Base-by-base conservation (phyloP, 2,113 vertebrate species). In the Dasypus novemcinctus region DNA sequence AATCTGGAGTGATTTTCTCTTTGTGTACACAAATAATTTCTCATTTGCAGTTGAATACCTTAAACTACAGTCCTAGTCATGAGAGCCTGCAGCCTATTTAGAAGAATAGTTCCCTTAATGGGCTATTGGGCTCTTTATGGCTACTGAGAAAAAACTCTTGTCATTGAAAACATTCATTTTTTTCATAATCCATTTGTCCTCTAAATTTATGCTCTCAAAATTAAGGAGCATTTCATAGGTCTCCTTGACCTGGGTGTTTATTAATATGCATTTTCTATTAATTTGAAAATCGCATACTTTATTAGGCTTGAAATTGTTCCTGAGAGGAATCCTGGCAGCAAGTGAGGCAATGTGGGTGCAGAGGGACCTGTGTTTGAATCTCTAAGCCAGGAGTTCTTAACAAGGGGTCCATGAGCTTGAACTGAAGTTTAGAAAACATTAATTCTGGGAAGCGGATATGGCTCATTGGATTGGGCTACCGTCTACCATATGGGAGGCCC, bases 1-100 rank as follows among this genome's bases (percentile, higher is more conserved):
- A 96, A 94, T 72, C n/a, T 95, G 94, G 89, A 95, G 87, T 46
- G 41, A 12, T 93, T 97, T 97, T 69, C 33, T 93, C 95, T 96
- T 75, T 90, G 49, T 71, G 76, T 93, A 49, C 49, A 95, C 69
- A 93, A 98, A 92, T 54, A 96, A 97, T 97, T 96, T 84, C 76
- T 98, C 94, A 97, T 98, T 98, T 98, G 66, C 82, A 97, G 95
- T 33, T 97, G 80, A 98, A 83, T 96, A 89, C 89, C 93, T 95
- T 95, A 94, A 98, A 97, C 90, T 95, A 96, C 92, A 98, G 61
- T 41, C 87, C 57, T 90, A 97, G 83, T 88, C 61, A 84, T 96
- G 72, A 93, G 11, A 97, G 43, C 29, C 68, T 82, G 59, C 1
- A 38, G 94, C 95, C 92, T 85, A 61, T 90, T 96, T 80, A 41